These are phyloP conservation scores for Macrochelys suwanniensis DNA, from an alignment of 2,797 vertebrate genomes.

Conservation along the genomic window DNA sequence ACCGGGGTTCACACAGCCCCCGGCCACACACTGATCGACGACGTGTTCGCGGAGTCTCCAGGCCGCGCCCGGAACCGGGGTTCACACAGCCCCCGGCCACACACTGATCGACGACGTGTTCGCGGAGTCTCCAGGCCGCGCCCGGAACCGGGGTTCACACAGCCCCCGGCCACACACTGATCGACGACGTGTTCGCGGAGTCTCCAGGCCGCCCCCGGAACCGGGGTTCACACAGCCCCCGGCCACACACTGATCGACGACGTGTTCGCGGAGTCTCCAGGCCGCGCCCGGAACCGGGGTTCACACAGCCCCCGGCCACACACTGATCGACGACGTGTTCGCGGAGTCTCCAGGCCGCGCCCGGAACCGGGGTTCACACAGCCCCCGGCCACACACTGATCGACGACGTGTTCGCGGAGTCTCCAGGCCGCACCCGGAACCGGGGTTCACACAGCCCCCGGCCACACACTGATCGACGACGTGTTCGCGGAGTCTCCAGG, in stretches of 20 bases:
- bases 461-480: no score
- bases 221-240: neutral
- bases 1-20: neutral
- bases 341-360: accelerated
- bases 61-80: neutral
- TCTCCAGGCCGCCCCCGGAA: no score
- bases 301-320: no score
- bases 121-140: accelerated
- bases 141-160: neutral
- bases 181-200: accelerated
- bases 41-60: accelerated
- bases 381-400: no score
- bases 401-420: accelerated
- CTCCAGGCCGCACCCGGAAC: no score
- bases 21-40: no score
- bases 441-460: neutral
- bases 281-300: neutral
- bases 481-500: no score
- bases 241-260: no score
- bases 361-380: neutral
- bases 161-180: no score
- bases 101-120: no score
- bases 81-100: no score
- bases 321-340: no score
- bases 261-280: accelerated